Evolutionary conservation across 2,113 vertebrate species (phyloP), one percentile per base, ranked within the genome.

Genomic region (Seriola dumerili): DNA sequence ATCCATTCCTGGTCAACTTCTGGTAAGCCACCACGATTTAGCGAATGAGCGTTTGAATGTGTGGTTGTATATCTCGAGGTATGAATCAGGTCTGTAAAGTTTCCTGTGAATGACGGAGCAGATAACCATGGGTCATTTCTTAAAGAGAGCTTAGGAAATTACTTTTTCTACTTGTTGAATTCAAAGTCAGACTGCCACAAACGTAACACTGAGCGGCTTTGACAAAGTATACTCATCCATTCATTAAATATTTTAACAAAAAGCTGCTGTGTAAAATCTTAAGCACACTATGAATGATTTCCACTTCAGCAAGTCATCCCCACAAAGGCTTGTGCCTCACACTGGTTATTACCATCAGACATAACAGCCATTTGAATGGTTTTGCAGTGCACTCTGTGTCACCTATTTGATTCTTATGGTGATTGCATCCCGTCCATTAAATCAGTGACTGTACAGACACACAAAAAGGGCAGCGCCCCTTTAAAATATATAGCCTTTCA

Each of bases 1-100:
- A 99, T 23, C 97, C 98, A 3, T 99, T 99, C 88, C 92, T 99
- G 40, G 99, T 99, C 65, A 99, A 99, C 89, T 94, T 99, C 89
- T 99, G 98, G 98, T 99, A 91, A 96, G 96, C 0, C 58, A 4
- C 4, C 8, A n/a, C 40, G 25, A 44, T 64, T 73, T 55, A 61
- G 19, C 0, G 2, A 9, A 21, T 29, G 8, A 3, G 2, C 25
- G 16, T 19, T 32, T 44, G 25, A 50, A 48, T 61, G 48, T 81
- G 54, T 3, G 10, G 16, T 44, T 76, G 38, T 57, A 3, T 23
- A 12, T 61, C 52, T 44, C 14, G 48, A 11, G 10, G 4, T 34
- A 16, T 42, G 4, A 76, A 12, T 42, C 21, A 21, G 19, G 52
- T 29, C 13, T 64, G 16, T 1, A 4, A 40, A 57, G 34, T 23